Evolutionary conservation across 2,113 vertebrate species (phyloP).

Genomic region (Pangasianodon gigas): DNA sequence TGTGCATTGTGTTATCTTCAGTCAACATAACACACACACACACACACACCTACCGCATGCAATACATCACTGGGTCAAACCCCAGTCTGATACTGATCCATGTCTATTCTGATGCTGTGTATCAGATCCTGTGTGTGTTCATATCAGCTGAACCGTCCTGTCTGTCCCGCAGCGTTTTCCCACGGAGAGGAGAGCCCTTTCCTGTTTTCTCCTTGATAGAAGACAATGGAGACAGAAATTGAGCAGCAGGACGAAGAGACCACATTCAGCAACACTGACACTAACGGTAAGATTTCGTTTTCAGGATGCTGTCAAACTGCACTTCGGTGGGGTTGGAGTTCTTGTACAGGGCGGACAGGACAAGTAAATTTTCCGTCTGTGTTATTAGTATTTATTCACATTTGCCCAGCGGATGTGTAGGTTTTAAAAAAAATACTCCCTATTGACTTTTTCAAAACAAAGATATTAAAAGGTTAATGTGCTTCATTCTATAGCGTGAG

Average conservation of each 20-base stretch:
- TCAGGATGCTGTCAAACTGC: not conserved
- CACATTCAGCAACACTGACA: constrained; percentile 91
- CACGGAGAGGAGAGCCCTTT: constrained; percentile 64
- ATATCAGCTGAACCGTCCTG: not conserved
- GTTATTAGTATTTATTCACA: too few species aligned
- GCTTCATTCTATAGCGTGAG: too few species aligned
- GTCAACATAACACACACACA: not conserved
- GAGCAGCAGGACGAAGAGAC: constrained; percentile 86
- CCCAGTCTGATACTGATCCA: not conserved
- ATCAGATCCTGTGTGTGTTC: not conserved
- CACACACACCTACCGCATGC: not conserved
- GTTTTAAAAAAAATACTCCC: too few species aligned
- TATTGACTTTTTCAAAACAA: too few species aligned
- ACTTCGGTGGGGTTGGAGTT: not conserved
- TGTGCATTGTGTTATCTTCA: not conserved
- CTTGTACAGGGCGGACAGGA: not conserved
- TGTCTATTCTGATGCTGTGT: not conserved
- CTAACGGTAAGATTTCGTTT: constrained; percentile 81
- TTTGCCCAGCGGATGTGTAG: too few species aligned
- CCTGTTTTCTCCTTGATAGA: constrained; percentile 66
- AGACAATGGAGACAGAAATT: constrained; percentile 93
- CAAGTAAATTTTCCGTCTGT: not conserved
- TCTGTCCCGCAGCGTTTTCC: constrained; percentile 54
- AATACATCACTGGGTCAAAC: too few species aligned
- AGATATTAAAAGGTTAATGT: too few species aligned